Evolutionary conservation across 1,140 invertebrate species (phyloP), one percentile per base, ranked within the genome.

Genomic region (Radopholus similis): DNA sequence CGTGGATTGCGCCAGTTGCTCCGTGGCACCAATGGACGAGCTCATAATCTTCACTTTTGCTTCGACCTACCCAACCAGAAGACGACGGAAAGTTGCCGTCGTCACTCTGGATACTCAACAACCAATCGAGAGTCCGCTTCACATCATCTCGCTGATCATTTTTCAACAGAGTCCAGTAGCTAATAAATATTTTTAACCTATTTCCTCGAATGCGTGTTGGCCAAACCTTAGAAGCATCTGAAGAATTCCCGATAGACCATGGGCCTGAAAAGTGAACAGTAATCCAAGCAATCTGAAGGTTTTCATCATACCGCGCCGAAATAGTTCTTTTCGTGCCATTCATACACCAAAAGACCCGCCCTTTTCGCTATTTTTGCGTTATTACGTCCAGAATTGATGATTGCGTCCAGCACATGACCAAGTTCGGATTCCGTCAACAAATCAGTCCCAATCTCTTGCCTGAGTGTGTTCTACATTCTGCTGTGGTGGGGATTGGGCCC

Each of bases 11-110:
- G 4, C 66, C 66, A 15, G 66, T 42, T 11, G 66, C 66, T 23
- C 66, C 66, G 28, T 67, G 66, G 11, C 66, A 67, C 66, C 66
- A 65, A 28, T 65, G 64, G 26, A 65, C 35, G 18, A 65, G 34
- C 37, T 65, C 64, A 30, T 65, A n/a, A 18, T 23, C 18, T 40
- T 26, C 35, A 18, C 59, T 54, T 62, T 5, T 57, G 30, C 8
- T 57, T 9, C 30, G 4, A 35, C 83, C 83, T 35, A 84, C 84
- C 73, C 87, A 89, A 15, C 87, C 88, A 1, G 90, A 62, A 0
- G 91, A 93, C 0, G 91, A 93, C 3, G 90, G 90, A 82, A 90
- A 90, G 84, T 95, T 95, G 1, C 90, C 90, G 71, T 89, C 90
- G 13, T 87, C 81, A 83, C 87, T 89, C 74, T 86, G 84, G 40